Evolutionary conservation across 2,113 vertebrate species (phyloP).

Genomic region (Tragelaphus scriptus): DNA sequence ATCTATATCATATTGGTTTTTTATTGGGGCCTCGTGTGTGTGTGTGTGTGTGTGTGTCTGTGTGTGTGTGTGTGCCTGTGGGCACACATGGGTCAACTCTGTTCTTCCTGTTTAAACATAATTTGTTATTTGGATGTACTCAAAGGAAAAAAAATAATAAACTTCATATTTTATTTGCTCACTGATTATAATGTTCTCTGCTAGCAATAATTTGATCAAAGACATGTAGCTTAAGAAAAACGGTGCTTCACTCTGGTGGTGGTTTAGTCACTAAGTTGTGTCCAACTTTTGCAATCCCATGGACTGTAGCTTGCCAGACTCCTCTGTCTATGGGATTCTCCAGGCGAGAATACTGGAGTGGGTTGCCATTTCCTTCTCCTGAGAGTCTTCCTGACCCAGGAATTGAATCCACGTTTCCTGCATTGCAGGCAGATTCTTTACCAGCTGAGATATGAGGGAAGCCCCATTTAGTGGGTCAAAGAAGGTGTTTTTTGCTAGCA

Average conservation of each 20-base stretch:
- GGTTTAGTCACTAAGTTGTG: not conserved
- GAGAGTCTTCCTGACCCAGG: not conserved
- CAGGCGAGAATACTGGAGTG: not conserved
- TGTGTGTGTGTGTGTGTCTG: not conserved
- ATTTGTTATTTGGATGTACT: not conserved
- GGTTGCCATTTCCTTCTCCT: not conserved
- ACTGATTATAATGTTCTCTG: not conserved
- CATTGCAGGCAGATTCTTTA: not conserved
- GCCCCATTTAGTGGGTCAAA: not conserved
- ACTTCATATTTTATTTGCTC: not conserved
- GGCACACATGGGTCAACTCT: not conserved
- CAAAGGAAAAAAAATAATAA: not conserved
- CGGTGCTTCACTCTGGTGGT: not conserved
- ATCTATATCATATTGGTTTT: not conserved
- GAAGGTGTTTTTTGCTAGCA: not conserved
- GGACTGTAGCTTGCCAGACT: not conserved
- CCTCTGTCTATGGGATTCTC: not conserved
- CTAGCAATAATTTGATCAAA: not conserved
- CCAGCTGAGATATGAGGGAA: not conserved
- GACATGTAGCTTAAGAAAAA: not conserved
- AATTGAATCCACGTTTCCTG: not conserved
- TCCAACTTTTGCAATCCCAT: not conserved
- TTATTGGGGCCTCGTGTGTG: fast-evolving
- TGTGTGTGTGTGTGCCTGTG: not conserved
- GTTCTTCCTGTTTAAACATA: not conserved